Evolutionary conservation across 2,113 vertebrate genomes (phyloP), one percentile per base, ranked within the genome.

Genomic region (Syngnathus floridae): DNA sequence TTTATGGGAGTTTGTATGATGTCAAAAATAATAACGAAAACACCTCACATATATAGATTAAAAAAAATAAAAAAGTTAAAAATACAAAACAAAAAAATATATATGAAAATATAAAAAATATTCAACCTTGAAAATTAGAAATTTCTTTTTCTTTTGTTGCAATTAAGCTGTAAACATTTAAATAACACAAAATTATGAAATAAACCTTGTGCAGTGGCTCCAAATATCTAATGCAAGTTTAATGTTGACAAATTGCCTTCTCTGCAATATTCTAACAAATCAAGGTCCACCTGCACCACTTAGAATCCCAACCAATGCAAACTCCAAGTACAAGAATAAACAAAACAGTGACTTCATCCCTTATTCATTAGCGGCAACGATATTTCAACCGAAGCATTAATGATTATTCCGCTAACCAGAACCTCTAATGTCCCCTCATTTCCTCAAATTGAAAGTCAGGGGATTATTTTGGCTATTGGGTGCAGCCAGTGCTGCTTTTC

Each of bases 401-500:
- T 61, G 40, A 40, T 12, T 61, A 41, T 14, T 43, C 40, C 58
- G 12, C 58, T 14, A 61, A 61, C 12, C 7, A 22, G 58, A 61
- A 41, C 37, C 22, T 38, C 38, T 22, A 41, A 60, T 60, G 19
- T 41, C n/a, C 38, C 26, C n/a, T 41, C n/a, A 43, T 61, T 61
- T 61, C 37, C 38, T 41, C 37, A 61, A 61, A 62, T 46, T 22
- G 56, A 70, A 69, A 55, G 57, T 22, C 22, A 12, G 13, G n/a
- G 37, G 61, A 67, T 16, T 61, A 69, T 66, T 69, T 74, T 67
- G 62, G 70, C 74, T 55, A 17, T 60, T 46, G 65, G 66, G 35
- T 46, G 37, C 66, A 70, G 65, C 37, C 69, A 31, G 54, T 37
- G 72, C 62, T 84, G 69, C 67, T 81, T 77, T 78, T 69, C 78